These are phyloP conservation scores for Flexamia atlantica DNA, from an alignment of 2,888 invertebrate genomes.

Conservation along the genomic window DNA sequence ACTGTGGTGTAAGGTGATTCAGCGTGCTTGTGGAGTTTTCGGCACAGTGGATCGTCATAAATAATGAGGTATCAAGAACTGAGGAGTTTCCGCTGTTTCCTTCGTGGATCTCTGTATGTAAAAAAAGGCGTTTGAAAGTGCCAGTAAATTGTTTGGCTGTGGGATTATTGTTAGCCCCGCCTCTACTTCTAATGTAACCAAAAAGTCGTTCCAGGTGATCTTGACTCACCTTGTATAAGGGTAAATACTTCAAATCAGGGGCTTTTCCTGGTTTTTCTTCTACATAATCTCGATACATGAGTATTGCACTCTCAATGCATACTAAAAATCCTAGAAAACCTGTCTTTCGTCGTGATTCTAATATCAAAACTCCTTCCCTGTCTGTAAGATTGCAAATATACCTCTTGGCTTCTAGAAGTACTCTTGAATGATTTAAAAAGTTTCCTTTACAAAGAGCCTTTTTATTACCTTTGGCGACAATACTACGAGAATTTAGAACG, in stretches of 20 bases:
- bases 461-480: conserved; percentile 49
- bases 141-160: neutral
- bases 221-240: neutral
- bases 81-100: neutral
- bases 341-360: conserved; percentile 19
- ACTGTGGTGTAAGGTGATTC: neutral
- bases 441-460: conserved; percentile 7
- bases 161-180: neutral
- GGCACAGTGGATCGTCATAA: neutral
- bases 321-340: conserved; percentile 52
- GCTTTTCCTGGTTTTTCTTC: neutral
- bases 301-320: conserved; percentile 36
- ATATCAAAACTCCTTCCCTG: neutral
- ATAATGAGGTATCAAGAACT: neutral
- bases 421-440: neutral
- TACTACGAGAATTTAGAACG: conserved; percentile 59
- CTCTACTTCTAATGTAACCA: neutral
- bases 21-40: neutral
- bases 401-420: neutral
- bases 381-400: conserved; percentile 22
- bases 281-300: neutral
- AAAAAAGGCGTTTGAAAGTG: neutral
- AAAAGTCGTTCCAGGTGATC: conserved; percentile 11
- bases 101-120: neutral
- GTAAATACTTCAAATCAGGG: neutral